Evolutionary conservation across 2,888 invertebrate genomes (phyloP), one percentile per base, ranked within the genome.

Genomic region (Chromoteleia sp.): DNA sequence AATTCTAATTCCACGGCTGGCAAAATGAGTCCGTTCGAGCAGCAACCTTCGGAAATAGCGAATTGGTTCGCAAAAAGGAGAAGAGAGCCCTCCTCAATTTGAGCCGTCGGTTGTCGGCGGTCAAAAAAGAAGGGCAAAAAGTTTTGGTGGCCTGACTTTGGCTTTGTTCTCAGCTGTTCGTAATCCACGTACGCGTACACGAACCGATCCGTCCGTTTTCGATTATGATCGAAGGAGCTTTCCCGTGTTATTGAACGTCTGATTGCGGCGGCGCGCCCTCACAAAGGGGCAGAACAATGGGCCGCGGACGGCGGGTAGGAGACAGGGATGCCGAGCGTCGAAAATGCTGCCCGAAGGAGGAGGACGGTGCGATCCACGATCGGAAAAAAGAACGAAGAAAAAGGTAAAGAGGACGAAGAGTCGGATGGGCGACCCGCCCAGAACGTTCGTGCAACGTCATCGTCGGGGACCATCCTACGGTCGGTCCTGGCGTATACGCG

Each of bases 391-490:
- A 70, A 80, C 63, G 81, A 81, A 77, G 82, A 84, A 70, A 84
- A 83, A 86, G 85, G 84, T 84, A 82, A 85, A 82, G 87, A 84
- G 84, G 83, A 84, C 84, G 85, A 84, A 71, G 81, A 87, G 86
- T 85, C 86, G 89, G 89, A 88, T 86, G 89, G 86, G 85, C 87
- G 86, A 88, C 88, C 88, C 88, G 89, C 89, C 88, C 89, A 88
- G 90, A 89, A 88, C 87, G 88, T 88, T 88, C 86, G 86, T 90
- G 91, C 91, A 91, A 39, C 87, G 91, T 91, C 91, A 91, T 91
- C 86, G 86, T 89, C 76, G 81, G 76, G 76, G 77, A 81, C 81
- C 81, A 67, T 65, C 73, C 71, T 71, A 61, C 58, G 52, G 63
- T 39, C 50, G 71, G 56, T 58, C 75, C 70, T 54, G 65, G 36